phyloP scores from a whole-genome alignment of 2,888 invertebrate species.

The Xylocampa areola region DNA sequence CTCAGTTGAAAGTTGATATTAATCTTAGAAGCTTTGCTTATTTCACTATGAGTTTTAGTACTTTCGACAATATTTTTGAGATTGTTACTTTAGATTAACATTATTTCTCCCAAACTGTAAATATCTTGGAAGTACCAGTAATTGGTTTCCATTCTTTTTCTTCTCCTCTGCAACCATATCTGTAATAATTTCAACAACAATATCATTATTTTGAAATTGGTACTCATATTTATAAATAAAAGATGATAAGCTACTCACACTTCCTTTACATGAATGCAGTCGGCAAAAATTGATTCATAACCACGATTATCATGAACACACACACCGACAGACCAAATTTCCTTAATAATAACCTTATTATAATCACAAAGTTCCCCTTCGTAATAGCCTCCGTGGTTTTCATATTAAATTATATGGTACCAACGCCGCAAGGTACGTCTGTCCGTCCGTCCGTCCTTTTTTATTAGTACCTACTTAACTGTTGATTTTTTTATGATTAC shows the following conservation, averaged over 20 bases:
- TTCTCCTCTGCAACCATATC: background rate
- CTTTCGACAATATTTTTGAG: too few species aligned
- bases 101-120: too few species aligned
- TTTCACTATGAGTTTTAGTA: too few species aligned
- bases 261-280: constrained; percentile 19
- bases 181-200: background rate
- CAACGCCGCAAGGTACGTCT: constrained; percentile 55
- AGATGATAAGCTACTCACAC: constrained; percentile 2
- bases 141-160: background rate
- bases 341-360: constrained; percentile 59
- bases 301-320: constrained; percentile 50
- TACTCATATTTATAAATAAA: background rate
- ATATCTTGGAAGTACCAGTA: too few species aligned
- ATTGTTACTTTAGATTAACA: too few species aligned
- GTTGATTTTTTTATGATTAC: constrained; percentile 39
- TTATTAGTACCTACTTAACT: constrained; percentile 62
- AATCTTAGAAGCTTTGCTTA: too few species aligned
- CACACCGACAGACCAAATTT: constrained; percentile 56
- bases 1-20: too few species aligned
- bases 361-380: constrained; percentile 59
- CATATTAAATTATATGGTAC: constrained; percentile 60
- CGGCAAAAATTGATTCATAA: constrained; percentile 52
- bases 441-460: constrained; percentile 51
- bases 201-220: background rate
- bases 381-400: constrained; percentile 57